Conservation (phyloP, 2,797 vertebrate species). For the Podarcis lilfordi region DNA sequence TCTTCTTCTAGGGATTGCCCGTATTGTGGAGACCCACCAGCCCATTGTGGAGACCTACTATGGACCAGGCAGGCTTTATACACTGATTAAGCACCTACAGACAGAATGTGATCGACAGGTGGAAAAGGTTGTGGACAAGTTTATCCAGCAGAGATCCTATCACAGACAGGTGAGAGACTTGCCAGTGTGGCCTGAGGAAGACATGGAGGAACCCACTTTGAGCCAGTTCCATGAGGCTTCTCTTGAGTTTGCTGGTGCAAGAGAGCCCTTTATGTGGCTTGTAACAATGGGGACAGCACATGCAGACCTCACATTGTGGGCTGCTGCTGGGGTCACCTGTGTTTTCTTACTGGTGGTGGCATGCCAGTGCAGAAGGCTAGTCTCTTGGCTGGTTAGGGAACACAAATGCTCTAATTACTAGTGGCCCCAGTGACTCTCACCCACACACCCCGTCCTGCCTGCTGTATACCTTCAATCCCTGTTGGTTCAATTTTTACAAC, state of each 20-base stretch:
- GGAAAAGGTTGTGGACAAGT: slow-evolving; percentile 94
- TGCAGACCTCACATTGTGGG: not conserved
- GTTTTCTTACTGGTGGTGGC: not conserved
- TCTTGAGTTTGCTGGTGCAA: not conserved
- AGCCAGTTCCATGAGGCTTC: not conserved
- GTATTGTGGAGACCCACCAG: slow-evolving; percentile 95
- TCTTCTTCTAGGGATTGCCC: slow-evolving; percentile 88
- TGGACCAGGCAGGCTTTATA: slow-evolving; percentile 91
- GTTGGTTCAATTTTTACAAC: not conserved
- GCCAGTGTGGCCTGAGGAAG: not conserved
- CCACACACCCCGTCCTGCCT: no score
- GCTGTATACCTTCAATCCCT: no score
- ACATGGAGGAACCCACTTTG: not conserved
- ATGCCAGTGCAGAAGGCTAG: no score
- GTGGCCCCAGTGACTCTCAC: no score
- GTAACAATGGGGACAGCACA: not conserved
- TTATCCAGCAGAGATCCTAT: slow-evolving; percentile 92
- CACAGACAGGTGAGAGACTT: slow-evolving; percentile 86
- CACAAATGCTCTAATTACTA: no score
- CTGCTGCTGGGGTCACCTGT: not conserved
- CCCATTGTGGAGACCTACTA: slow-evolving; percentile 98
- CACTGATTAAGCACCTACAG: slow-evolving; percentile 93
- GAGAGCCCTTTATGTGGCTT: not conserved
- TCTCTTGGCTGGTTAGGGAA: no score
- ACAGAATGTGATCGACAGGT: slow-evolving; percentile 93